A percentile compares a stretch with the other conserved stretches of the same genome.
Evolutionary conservation across 2,797 vertebrate species (phyloP).

Genomic region (Hipposideros larvatus): DNA sequence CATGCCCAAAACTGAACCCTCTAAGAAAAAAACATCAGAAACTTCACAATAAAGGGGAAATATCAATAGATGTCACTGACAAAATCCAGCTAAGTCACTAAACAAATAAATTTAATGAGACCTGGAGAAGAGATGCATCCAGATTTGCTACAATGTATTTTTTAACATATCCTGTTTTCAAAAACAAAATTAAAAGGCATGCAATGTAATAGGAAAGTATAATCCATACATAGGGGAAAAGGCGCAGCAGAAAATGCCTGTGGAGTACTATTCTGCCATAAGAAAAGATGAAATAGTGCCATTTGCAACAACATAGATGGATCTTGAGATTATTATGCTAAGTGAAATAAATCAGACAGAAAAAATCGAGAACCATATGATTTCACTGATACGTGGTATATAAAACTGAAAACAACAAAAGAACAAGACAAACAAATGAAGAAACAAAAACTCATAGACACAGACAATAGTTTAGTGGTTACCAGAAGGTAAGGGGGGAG

Average conservation of each 20-base stretch:
- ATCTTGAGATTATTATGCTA: too few species aligned
- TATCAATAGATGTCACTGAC: neutral
- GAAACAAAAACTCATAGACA: too few species aligned
- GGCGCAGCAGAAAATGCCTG: neutral
- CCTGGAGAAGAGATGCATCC: neutral
- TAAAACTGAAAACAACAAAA: too few species aligned
- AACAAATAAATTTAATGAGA: neutral
- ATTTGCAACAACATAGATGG: too few species aligned
- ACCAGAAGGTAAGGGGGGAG: too few species aligned
- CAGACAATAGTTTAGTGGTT: too few species aligned
- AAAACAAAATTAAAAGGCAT: neutral
- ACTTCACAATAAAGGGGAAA: neutral
- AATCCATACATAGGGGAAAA: neutral
- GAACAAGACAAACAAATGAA: too few species aligned
- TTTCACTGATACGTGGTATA: too few species aligned
- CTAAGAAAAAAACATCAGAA: neutral
- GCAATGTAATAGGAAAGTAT: neutral
- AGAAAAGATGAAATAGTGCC: too few species aligned
- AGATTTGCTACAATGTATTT: neutral
- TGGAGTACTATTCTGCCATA: too few species aligned
- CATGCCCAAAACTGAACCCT: neutral
- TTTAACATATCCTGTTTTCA: neutral
- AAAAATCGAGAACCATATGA: too few species aligned
- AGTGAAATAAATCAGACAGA: too few species aligned
- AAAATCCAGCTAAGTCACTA: neutral